Base-by-base conservation (phyloP, 2,113 vertebrate species). In the Terrapene triunguis region DNA sequence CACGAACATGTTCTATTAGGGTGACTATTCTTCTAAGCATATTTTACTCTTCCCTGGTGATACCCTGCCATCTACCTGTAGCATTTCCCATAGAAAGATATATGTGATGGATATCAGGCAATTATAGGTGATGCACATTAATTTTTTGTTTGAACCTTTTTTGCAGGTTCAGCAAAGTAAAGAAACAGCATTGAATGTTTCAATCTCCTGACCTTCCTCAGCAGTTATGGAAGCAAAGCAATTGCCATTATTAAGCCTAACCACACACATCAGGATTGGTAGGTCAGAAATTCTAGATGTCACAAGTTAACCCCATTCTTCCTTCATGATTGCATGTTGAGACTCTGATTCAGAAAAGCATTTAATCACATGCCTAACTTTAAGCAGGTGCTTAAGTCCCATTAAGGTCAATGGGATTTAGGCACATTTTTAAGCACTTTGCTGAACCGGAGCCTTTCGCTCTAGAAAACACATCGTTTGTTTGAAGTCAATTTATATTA, bases 11-110 rank as follows among this genome's bases (percentile, higher is more conserved):
- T 92, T 89, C 90, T 92, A 87, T 2, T 7, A 78, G 82, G 85
- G 48, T 88, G 87, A 95, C 91, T 95, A 93, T 95, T 93, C 95
- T 87, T 94, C 76, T 21, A 72, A 93, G 42, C 85, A 53, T 24
- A 69, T 65, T 78, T 57, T 88, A 89, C 50, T 93, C 38, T 44
- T 93, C 80, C 80, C 42, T 93, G 62, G 82, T 1, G 35, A 93
- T 93, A 86, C 0, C 2, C 80, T 90, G 54, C 89, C 87, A 87
- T 93, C 85, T 88, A 44, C 72, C 62, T 76, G 3, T 47, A 78
- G 55, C 44, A 11, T 91, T 97, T 80, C 48, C n/a, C 89, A 72
- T 90, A 93, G 95, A 92, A 92, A 95, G 93, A 57, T 91, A 35
- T 59, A 2, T 21, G 48, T 80, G 79, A 16, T 86, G 54, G 25